These are phyloP conservation scores for Baronia brevicornis DNA, from an alignment of 2,888 invertebrate species.

Conservation along the genomic window DNA sequence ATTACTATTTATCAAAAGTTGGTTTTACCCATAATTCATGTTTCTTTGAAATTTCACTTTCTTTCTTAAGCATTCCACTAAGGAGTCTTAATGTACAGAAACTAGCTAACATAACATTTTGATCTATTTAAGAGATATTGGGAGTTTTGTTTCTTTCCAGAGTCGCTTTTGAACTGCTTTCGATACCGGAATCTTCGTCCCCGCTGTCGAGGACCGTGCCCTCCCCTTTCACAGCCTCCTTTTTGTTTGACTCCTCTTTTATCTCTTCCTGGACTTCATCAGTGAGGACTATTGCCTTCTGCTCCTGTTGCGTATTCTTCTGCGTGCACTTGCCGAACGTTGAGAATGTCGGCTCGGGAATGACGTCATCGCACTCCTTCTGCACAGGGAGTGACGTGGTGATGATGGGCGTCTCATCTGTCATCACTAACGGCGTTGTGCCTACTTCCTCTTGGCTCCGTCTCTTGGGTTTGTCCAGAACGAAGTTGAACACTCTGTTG, in stretches of 20 bases:
- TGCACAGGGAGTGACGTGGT: slow-evolving; percentile 35
- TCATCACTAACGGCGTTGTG: slow-evolving; percentile 53
- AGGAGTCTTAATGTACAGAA: slow-evolving; percentile 7
- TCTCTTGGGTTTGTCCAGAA: slow-evolving; percentile 54
- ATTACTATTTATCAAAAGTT: no score
- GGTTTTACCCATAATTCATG: no score
- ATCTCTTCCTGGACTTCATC: slow-evolving; percentile 30
- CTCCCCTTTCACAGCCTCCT: slow-evolving; percentile 69
- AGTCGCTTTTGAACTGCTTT: slow-evolving; percentile 76
- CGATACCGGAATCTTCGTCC: slow-evolving; percentile 80
- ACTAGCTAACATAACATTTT: slow-evolving; percentile 15
- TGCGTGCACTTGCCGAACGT: slow-evolving; percentile 74
- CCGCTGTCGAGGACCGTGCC: slow-evolving; percentile 78
- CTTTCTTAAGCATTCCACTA: no score
- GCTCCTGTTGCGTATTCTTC: slow-evolving; percentile 37
- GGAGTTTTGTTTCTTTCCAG: slow-evolving; percentile 64
- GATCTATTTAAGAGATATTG: slow-evolving; percentile 42
- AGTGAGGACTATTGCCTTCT: slow-evolving; percentile 47
- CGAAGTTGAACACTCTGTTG: slow-evolving; percentile 59
- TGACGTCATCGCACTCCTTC: slow-evolving; percentile 40
- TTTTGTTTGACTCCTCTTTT: slow-evolving; percentile 32
- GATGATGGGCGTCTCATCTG: slow-evolving; percentile 61
- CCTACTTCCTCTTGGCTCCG: slow-evolving; percentile 27
- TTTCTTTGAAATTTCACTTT: no score
- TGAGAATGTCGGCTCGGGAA: slow-evolving; percentile 72